phyloP scores from a whole-genome alignment of 2,888 invertebrate genomes.

The Mycalesis mineus region DNA sequence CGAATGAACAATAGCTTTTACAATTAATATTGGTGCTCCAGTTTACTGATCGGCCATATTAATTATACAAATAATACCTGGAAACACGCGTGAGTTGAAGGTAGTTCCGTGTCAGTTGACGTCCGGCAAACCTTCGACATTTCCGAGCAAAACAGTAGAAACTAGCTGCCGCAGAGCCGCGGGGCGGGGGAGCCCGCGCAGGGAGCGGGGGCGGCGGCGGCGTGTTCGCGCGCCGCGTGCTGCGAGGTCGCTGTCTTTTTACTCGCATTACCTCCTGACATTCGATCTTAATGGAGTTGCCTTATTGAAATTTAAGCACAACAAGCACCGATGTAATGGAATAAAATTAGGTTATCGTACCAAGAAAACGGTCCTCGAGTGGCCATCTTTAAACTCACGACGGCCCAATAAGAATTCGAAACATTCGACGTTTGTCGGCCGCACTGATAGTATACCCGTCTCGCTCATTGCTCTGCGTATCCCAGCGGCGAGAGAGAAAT shows the following conservation, averaged over 20 bases:
- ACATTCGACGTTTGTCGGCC: slow-evolving; percentile 51
- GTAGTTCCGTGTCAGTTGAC: slow-evolving; percentile 72
- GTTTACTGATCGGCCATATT: slow-evolving; percentile 29
- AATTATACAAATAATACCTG: slow-evolving; percentile 47
- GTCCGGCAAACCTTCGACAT: slow-evolving; percentile 76
- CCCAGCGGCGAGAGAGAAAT: slow-evolving; percentile 50
- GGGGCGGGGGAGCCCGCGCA: slow-evolving; percentile 34
- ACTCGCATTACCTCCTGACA: slow-evolving; percentile 69
- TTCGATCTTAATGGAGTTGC: slow-evolving; percentile 71
- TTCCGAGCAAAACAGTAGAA: slow-evolving; percentile 67
- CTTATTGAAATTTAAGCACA: slow-evolving; percentile 72
- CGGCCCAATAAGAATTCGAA: slow-evolving; percentile 73
- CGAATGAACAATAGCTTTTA: slow-evolving; percentile 7
- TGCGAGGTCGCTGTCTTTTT: slow-evolving; percentile 67
- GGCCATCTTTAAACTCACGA: slow-evolving; percentile 72
- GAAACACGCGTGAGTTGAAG: slow-evolving; percentile 67
- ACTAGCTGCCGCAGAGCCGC: slow-evolving; percentile 42
- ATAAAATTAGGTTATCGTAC: slow-evolving; percentile 75
- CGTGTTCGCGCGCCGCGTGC: slow-evolving; percentile 53
- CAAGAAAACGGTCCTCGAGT: slow-evolving; percentile 70
- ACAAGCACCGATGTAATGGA: slow-evolving; percentile 64
- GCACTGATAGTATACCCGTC: slow-evolving; percentile 47
- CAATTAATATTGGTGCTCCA: slow-evolving; percentile 28
- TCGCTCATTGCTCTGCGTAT: slow-evolving; percentile 41
- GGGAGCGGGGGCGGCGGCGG: slow-evolving; percentile 28